phyloP scores from a whole-genome alignment of 2,888 invertebrate genomes.

The Parochlus steinenii region DNA sequence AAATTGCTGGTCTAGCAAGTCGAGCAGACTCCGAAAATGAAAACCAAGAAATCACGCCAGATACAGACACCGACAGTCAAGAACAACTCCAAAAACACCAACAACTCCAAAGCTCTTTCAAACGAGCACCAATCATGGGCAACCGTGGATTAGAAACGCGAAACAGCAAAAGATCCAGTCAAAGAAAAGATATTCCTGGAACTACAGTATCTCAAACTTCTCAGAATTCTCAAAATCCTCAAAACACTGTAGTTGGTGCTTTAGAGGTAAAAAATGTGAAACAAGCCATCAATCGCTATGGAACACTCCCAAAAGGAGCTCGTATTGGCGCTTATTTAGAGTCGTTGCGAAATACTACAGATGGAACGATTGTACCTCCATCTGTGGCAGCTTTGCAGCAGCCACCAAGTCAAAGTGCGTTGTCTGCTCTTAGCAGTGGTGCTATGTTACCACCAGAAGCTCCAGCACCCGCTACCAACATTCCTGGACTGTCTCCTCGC shows the following conservation, averaged over 20 bases:
- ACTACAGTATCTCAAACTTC: constrained; percentile 4
- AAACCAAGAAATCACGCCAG: constrained; percentile 49
- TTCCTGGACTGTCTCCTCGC: constrained; percentile 50
- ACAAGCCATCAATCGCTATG: constrained; percentile 86
- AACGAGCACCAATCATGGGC: constrained; percentile 42
- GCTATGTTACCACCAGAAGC: constrained; percentile 15
- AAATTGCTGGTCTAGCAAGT: constrained; percentile 26
- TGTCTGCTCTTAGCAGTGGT: constrained; percentile 15
- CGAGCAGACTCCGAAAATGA: constrained; percentile 52
- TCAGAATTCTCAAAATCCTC: constrained; percentile 16
- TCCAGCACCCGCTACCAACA: constrained; percentile 17
- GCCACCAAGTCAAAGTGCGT: too few species aligned
- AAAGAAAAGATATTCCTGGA: constrained; percentile 32
- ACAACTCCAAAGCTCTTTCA: constrained; percentile 36
- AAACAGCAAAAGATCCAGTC: constrained; percentile 41
- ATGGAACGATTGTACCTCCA: constrained; percentile 23
- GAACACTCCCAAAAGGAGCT: constrained; percentile 91
- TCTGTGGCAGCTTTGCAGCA: constrained; percentile 18
- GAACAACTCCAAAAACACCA: constrained; percentile 32
- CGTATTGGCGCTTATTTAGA: constrained; percentile 93
- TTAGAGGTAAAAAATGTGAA: constrained; percentile 92
- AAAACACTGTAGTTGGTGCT: constrained; percentile 69
- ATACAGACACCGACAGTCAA: constrained; percentile 44
- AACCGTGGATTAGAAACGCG: constrained; percentile 41
- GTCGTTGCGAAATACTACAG: constrained; percentile 74